Percentiles rank a stretch among this genome's conserved stretches.
Evolutionary conservation across 1,140 invertebrate genomes (phyloP).

Genomic region (Heliothis virescens): DNA sequence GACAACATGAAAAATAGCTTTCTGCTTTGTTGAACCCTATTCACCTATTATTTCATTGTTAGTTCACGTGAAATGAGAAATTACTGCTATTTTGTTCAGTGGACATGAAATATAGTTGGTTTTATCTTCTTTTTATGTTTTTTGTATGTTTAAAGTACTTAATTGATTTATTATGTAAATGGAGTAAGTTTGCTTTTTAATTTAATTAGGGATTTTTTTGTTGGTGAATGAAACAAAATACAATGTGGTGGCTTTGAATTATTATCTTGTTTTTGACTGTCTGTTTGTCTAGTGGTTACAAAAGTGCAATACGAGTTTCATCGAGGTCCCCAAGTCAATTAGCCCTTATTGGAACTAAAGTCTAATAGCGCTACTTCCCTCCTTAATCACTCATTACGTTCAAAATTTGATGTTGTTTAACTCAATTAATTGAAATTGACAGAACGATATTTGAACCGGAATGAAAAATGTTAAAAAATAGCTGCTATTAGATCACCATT

Average conservation of each 20-base stretch:
- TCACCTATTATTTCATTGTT: background rate
- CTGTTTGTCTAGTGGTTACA: background rate
- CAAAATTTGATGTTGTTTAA: too few species aligned
- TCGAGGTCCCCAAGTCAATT: too few species aligned
- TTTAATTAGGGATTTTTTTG: background rate
- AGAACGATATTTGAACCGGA: too few species aligned
- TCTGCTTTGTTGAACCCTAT: background rate
- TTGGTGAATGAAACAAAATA: slow-evolving; percentile 10
- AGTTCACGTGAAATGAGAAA: slow-evolving; percentile 1
- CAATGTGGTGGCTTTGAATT: background rate
- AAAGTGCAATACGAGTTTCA: too few species aligned
- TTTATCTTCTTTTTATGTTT: slow-evolving; percentile 10
- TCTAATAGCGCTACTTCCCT: too few species aligned
- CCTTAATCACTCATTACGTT: too few species aligned
- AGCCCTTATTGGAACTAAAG: too few species aligned
- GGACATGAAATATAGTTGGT: background rate
- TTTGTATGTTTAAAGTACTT: background rate
- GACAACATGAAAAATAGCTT: background rate
- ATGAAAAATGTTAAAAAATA: too few species aligned
- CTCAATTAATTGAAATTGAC: too few species aligned
- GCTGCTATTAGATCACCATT: too few species aligned
- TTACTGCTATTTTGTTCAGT: background rate
- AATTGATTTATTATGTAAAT: slow-evolving; percentile 34
- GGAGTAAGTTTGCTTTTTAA: slow-evolving; percentile 13
- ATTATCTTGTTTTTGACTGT: background rate